Percentiles rank a stretch among this genome's conserved stretches.
Conservation (phyloP, 2,113 vertebrate genomes). For the Perca fluviatilis region DNA sequence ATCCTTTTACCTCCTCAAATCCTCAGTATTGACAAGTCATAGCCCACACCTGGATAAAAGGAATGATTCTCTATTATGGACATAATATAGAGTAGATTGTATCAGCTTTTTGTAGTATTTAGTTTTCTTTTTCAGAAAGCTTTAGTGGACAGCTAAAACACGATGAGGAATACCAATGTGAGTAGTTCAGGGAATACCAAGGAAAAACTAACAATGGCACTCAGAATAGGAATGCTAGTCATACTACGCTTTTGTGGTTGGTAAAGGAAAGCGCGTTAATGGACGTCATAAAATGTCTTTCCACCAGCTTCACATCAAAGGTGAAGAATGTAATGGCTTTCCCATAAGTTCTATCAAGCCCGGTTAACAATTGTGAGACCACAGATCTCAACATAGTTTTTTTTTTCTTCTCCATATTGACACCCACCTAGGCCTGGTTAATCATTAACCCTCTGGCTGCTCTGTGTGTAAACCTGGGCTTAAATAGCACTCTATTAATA, state of each 20-base stretch:
- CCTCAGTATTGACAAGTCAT: not conserved
- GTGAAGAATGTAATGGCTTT: conserved; percentile 47
- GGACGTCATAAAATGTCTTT: conserved; percentile 50
- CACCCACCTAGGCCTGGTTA: conserved; percentile 60
- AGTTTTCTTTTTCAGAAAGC: not conserved
- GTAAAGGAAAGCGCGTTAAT: conserved; percentile 32
- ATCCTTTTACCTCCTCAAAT: not conserved
- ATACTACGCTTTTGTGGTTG: not conserved
- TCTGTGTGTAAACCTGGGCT: conserved; percentile 77
- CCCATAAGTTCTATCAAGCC: conserved; percentile 32
- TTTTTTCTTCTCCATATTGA: conserved; percentile 55
- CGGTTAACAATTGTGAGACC: conserved; percentile 55
- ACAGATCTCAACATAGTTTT: conserved; percentile 54
- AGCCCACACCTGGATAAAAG: not conserved
- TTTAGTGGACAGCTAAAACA: not conserved
- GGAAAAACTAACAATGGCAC: conserved; percentile 56
- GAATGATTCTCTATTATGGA: not conserved
- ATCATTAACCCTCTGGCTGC: conserved; percentile 77
- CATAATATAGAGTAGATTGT: not conserved
- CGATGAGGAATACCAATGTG: not conserved
- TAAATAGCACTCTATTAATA: conserved; percentile 82
- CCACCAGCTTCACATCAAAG: conserved; percentile 50
- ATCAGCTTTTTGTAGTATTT: not conserved
- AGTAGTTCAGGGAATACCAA: conserved; percentile 24
- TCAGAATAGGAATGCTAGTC: conserved; percentile 34